Conservation (phyloP, 2,113 vertebrate genomes). For the Bagarius yarrelli region DNA sequence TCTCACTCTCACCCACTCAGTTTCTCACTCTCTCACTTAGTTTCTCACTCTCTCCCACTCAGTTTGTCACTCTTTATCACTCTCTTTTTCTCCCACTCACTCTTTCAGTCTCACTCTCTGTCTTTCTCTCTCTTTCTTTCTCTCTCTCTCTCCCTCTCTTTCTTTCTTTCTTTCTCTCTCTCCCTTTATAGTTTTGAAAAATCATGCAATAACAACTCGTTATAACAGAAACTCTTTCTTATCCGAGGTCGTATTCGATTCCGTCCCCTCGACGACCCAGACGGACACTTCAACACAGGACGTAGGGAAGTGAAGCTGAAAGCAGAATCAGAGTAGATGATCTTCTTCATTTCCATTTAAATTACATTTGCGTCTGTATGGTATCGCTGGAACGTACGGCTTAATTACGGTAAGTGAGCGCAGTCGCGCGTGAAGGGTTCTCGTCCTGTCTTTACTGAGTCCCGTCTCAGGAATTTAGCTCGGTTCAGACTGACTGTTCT, state of each 20-base stretch:
- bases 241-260: no score
- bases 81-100: no score
- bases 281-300: neutral
- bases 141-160: neutral
- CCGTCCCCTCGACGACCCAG: neutral
- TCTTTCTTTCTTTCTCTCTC: neutral
- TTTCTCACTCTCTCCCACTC: neutral
- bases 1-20: no score
- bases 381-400: constrained; percentile 4
- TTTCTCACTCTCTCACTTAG: no score
- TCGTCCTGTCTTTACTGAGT: neutral
- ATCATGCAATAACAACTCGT: constrained; percentile 20
- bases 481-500: neutral
- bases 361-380: constrained; percentile 15
- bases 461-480: neutral
- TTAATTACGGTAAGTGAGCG: constrained; percentile 18
- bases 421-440: constrained; percentile 8
- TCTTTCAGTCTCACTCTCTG: neutral
- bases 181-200: neutral
- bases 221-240: neutral
- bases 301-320: neutral
- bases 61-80: neutral
- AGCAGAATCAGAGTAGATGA: neutral
- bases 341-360: constrained; percentile 31
- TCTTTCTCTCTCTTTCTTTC: no score